Evolutionary conservation across 2,797 vertebrate species (phyloP).

Genomic region (Enteromius unitaeniatus): DNA sequence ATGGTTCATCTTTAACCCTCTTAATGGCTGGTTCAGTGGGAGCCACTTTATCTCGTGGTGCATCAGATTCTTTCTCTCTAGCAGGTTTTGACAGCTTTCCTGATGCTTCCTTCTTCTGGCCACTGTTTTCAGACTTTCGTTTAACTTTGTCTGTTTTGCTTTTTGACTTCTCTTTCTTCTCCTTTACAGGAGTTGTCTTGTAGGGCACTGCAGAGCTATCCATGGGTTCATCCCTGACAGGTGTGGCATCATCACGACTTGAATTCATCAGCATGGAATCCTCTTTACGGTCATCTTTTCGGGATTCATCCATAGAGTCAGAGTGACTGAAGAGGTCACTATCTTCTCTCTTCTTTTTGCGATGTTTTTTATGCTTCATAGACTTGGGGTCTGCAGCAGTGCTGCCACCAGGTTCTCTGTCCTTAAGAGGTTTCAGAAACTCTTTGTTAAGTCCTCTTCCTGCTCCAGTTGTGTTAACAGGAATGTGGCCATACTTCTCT

Average conservation of each 20-base stretch:
- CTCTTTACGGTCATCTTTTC: conserved; percentile 79
- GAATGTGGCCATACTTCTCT: conserved; percentile 75
- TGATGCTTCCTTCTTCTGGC: conserved; percentile 69
- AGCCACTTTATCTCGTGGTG: conserved; percentile 77
- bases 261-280: conserved; percentile 77
- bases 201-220: conserved; percentile 83
- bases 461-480: conserved; percentile 5
- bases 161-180: conserved; percentile 84
- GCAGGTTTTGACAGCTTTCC: conserved; percentile 66
- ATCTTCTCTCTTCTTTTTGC: conserved; percentile 88
- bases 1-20: conserved; percentile 81
- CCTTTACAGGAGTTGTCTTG: conserved; percentile 82
- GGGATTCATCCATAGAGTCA: conserved; percentile 75
- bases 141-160: conserved; percentile 80
- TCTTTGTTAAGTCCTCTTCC: conserved; percentile 70
- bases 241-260: conserved; percentile 91
- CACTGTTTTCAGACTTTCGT: conserved; percentile 78
- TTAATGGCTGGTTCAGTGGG: conserved; percentile 76
- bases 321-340: conserved; percentile 73
- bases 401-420: conserved; percentile 77
- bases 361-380: conserved; percentile 87
- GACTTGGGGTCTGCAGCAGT: conserved; percentile 77
- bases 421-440: conserved; percentile 76
- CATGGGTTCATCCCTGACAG: conserved; percentile 96
- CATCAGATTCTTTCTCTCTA: conserved; percentile 74